Evolutionary conservation across 2,888 invertebrate species (phyloP).

Genomic region (Galeopsomyia nigrocyanea): DNA sequence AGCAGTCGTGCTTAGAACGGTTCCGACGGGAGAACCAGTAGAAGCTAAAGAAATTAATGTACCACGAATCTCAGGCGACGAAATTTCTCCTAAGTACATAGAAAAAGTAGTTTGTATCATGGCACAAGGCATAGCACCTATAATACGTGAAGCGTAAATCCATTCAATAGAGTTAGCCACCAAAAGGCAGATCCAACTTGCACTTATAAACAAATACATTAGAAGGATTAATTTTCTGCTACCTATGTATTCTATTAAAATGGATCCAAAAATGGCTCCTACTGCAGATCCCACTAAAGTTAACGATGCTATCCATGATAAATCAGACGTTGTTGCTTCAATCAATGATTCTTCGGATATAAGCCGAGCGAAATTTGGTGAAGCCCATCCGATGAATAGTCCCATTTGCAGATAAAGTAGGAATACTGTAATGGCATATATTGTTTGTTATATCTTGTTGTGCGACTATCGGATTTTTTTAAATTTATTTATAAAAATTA

Average conservation of each 20-base stretch:
- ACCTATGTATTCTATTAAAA: conserved; percentile 29
- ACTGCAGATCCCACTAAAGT: conserved; percentile 4
- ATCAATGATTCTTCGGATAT: neutral
- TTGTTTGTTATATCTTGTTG: neutral
- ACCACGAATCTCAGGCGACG: conserved; percentile 58
- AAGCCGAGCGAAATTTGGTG: conserved; percentile 54
- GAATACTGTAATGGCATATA: conserved; percentile 49
- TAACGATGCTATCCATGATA: conserved; percentile 56
- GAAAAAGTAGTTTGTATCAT: no score
- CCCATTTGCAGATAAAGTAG: conserved; percentile 54
- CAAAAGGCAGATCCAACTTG: conserved; percentile 51
- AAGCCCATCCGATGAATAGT: conserved; percentile 57
- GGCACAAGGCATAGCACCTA: conserved; percentile 47
- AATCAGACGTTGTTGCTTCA: conserved; percentile 48
- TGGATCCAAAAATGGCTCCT: neutral
- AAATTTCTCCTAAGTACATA: conserved; percentile 57
- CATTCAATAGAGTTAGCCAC: conserved; percentile 49
- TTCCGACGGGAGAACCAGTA: conserved; percentile 57
- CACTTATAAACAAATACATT: conserved; percentile 47
- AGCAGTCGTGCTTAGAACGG: conserved; percentile 57
- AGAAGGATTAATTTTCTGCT: conserved; percentile 50
- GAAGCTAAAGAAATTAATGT: conserved; percentile 56
- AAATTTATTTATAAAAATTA: neutral
- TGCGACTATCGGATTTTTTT: no score
- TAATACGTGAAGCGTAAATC: conserved; percentile 51